Base-by-base conservation (phyloP, 2,888 invertebrate species). In the Nymphalis urticae region DNA sequence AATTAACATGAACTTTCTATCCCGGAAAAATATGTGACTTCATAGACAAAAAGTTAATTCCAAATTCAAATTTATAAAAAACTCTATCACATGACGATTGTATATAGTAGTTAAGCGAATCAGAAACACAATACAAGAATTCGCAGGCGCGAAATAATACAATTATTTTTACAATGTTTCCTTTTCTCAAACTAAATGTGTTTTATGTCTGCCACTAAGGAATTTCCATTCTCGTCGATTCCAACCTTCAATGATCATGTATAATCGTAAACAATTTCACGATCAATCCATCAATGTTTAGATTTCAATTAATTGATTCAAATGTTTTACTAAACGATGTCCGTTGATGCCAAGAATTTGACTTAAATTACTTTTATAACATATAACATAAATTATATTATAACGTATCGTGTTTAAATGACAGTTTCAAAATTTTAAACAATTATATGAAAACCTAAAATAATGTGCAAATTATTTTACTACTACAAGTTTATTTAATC, bases 261-360 rank as follows among this genome's bases (percentile, higher is more conserved):
- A 61, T 48, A 53, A 67, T 69, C 66, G 66, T 72, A 72, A 72
- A 69, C 72, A 69, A 72, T 67, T 66, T 66, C 51, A 61, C 64
- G 59, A 69, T 64, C 64, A 58, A 70, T 70, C 70, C 62, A 56
- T 61, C 65, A 54, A 19, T 53, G 70, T 70, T 72, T 72, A 70
- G 66, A 51, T 68, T 66, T 72, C 67, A 72, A 70, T 72, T 70
- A 72, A 72, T 63, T 63, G 61, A 65, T 69, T 53, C 48, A 24
- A 48, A 50, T 66, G 60, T 65, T 68, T 70, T 64, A 63, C 50
- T 66, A 48, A 50, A 53, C 53, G 53, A 51, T 56, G 24, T 64
- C 60, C 66, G 47, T 68, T 66, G 19, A 48, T 71, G 32, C 47
- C 48, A 64, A 47, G 67, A 32, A 56, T 56, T 56, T 32, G 17